A percentile compares a stretch with the other conserved stretches of the same genome.
Evolutionary conservation across 1,140 invertebrate species (phyloP).

Genomic region (Cyrtorhinus lividipennis): DNA sequence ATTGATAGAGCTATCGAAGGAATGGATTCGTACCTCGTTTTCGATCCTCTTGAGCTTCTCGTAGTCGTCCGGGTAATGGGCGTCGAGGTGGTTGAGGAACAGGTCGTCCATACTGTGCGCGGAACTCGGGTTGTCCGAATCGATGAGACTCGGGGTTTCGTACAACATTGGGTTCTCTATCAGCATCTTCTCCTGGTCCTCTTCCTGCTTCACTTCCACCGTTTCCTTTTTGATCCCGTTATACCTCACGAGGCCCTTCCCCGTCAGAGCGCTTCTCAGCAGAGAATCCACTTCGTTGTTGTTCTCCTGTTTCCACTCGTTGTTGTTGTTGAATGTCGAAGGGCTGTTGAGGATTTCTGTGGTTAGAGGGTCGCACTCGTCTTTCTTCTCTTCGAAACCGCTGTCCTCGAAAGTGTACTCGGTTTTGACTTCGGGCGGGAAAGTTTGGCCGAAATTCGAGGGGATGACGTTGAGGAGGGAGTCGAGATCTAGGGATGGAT

Average conservation of each 20-base stretch:
- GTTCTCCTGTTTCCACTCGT: constrained; percentile 61
- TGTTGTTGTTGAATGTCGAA: constrained; percentile 45
- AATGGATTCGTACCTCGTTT: too few species aligned
- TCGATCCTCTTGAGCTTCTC: constrained; percentile 45
- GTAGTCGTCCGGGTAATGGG: constrained; percentile 49
- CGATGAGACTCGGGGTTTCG: constrained; percentile 20
- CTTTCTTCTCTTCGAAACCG: constrained; percentile 52
- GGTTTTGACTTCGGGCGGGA: constrained; percentile 23
- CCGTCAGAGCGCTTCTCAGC: constrained; percentile 62
- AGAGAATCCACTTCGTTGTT: constrained; percentile 50
- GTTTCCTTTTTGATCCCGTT: constrained; percentile 27
- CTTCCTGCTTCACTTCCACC: constrained; percentile 11
- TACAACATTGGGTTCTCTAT: constrained; percentile 19
- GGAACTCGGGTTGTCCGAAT: constrained; percentile 25
- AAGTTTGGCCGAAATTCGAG: constrained; percentile 18
- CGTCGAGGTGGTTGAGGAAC: constrained; percentile 27
- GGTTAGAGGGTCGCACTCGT: constrained; percentile 29
- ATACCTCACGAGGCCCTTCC: constrained; percentile 32
- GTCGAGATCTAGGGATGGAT: constrained; percentile 31
- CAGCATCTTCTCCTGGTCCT: constrained; percentile 18
- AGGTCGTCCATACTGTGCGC: constrained; percentile 29
- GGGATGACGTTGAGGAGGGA: constrained; percentile 35
- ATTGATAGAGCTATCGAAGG: too few species aligned
- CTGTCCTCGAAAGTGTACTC: constrained; percentile 49
- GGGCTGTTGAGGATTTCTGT: constrained; percentile 26